Evolutionary conservation across 2,888 invertebrate genomes (phyloP).

Genomic region (Galerucella calmariensis): DNA sequence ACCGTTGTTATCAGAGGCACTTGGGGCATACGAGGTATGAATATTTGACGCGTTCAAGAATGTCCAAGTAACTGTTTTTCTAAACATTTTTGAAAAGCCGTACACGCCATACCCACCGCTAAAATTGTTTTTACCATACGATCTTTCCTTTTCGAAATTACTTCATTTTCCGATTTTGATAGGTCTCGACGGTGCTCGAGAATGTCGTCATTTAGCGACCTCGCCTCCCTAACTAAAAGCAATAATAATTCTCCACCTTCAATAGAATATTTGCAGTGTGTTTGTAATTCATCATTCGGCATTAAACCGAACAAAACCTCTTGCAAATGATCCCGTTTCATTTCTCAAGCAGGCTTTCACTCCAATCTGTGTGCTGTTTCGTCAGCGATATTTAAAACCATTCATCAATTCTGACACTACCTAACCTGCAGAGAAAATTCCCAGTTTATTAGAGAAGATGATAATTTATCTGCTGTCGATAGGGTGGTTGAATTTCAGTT

Average conservation of each 20-base stretch:
- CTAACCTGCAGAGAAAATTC: constrained; percentile 16
- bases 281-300: constrained; percentile 25
- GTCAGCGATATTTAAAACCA: constrained; percentile 34
- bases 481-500: neutral
- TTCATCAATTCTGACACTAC: constrained; percentile 32
- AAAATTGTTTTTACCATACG: too few species aligned
- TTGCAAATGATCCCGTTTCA: constrained; percentile 35
- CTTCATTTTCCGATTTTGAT: too few species aligned
- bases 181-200: too few species aligned
- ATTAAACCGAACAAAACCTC: constrained; percentile 28
- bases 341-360: constrained; percentile 24
- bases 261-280: neutral
- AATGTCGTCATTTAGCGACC: too few species aligned
- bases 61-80: too few species aligned
- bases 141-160: too few species aligned
- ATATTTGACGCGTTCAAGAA: too few species aligned
- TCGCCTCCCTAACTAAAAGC: neutral
- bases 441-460: constrained; percentile 27
- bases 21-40: too few species aligned
- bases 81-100: too few species aligned
- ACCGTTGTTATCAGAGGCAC: too few species aligned
- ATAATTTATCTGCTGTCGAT: constrained; percentile 33
- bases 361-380: constrained; percentile 32
- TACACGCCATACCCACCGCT: too few species aligned
- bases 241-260: neutral